These are phyloP conservation scores for Girardinichthys multiradiatus DNA, from an alignment of 2,113 vertebrate genomes.

Conservation along the genomic window DNA sequence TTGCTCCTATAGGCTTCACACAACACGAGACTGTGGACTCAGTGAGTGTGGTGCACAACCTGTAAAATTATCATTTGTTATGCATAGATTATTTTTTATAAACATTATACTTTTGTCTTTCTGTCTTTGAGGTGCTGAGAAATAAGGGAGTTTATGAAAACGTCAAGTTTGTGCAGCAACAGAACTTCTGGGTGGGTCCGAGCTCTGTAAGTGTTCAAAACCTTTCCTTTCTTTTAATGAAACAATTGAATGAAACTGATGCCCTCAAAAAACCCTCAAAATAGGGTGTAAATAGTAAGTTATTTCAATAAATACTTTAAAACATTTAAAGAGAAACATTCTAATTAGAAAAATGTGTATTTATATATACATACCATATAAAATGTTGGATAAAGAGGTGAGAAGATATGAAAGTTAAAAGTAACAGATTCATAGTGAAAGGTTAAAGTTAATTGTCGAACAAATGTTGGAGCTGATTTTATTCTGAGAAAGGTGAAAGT, in stretches of 20 bases:
- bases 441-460: not conserved
- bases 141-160: slow-evolving; percentile 98
- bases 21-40: slow-evolving; percentile 97
- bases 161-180: slow-evolving; percentile 95
- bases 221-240: not conserved
- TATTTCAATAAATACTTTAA: not conserved
- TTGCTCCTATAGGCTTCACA: slow-evolving; percentile 94
- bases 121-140: slow-evolving; percentile 85
- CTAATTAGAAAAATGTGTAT: too few species aligned
- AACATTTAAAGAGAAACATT: not conserved
- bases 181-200: slow-evolving; percentile 99
- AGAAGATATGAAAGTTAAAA: too few species aligned
- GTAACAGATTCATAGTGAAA: too few species aligned
- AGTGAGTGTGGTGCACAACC: slow-evolving; percentile 78
- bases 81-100: not conserved
- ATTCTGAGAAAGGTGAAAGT: too few species aligned
- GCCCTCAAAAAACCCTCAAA: too few species aligned
- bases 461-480: not conserved
- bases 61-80: not conserved
- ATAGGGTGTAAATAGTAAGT: too few species aligned
- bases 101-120: not conserved
- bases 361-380: too few species aligned
- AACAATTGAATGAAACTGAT: not conserved
- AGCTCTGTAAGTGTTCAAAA: slow-evolving; percentile 87
- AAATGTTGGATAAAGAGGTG: too few species aligned